Evolutionary conservation across 2,888 invertebrate genomes (phyloP).

Genomic region (Hirtodrosophila duncani): DNA sequence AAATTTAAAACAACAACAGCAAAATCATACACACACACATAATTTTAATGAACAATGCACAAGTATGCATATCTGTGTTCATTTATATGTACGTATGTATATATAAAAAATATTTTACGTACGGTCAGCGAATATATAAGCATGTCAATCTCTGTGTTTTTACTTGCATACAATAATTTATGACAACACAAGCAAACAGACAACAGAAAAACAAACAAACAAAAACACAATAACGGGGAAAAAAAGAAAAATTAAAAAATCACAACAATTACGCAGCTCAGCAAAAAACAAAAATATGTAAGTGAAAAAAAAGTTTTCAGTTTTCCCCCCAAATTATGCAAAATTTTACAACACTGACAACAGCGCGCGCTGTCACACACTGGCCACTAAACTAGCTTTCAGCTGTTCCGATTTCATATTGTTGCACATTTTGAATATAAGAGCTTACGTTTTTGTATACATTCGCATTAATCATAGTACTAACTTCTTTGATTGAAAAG

Average conservation of each 20-base stretch:
- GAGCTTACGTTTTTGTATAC: too few relatives aligned
- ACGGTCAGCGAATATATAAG: constrained; percentile 24
- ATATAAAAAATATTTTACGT: constrained; percentile 3
- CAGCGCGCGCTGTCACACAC: constrained; percentile 24
- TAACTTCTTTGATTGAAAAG: constrained; percentile 4
- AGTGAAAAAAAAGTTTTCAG: constrained; percentile 37
- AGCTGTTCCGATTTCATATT: constrained; percentile 21
- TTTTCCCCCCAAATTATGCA: constrained; percentile 14
- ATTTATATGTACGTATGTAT: constrained; percentile 6
- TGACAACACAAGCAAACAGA: not conserved
- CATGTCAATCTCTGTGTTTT: constrained; percentile 3
- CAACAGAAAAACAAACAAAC: not conserved
- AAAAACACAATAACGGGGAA: constrained; percentile 17
- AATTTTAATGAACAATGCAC: not conserved
- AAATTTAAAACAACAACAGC: constrained; percentile 22
- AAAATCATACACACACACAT: not conserved
- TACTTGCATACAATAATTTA: constrained; percentile 21
- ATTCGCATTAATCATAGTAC: too few relatives aligned
- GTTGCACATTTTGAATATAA: too few relatives aligned
- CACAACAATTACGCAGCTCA: constrained; percentile 44
- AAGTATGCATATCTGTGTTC: constrained; percentile 6
- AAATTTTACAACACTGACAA: constrained; percentile 44
- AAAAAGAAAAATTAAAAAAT: constrained; percentile 27
- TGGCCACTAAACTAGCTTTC: not conserved
- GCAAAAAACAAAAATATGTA: too few relatives aligned